These are phyloP conservation scores for Octomys mimax DNA, from an alignment of 2,797 vertebrate genomes.

Conservation along the genomic window DNA sequence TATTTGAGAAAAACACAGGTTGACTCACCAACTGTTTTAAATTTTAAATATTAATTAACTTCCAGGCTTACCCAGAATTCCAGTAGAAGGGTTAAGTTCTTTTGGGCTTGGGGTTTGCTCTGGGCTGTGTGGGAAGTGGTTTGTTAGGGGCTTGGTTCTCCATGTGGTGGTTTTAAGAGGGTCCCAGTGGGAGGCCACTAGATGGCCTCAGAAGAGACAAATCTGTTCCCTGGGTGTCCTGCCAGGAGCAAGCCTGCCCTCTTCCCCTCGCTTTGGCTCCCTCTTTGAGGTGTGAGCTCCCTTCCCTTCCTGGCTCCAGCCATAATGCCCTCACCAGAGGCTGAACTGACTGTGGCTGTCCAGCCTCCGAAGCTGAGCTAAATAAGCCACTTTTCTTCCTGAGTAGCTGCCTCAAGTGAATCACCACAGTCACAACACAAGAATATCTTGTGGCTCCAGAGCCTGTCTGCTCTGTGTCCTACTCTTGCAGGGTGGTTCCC, in stretches of 20 bases:
- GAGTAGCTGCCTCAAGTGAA: not conserved
- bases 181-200: not conserved
- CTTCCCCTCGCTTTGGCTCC: not conserved
- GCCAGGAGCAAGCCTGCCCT: not conserved
- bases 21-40: not conserved
- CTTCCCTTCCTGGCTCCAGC: not conserved
- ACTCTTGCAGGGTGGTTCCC: not conserved
- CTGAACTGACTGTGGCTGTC: not conserved
- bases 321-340: not conserved
- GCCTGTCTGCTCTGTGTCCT: not conserved
- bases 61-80: not conserved
- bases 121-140: not conserved
- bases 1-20: constrained; percentile 65
- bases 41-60: constrained; percentile 42
- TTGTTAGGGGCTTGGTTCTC: not conserved
- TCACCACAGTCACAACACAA: not conserved
- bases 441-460: not conserved
- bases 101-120: not conserved
- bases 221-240: not conserved
- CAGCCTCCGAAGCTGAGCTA: not conserved
- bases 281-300: not conserved
- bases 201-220: not conserved
- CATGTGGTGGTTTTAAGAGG: not conserved
- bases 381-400: not conserved
- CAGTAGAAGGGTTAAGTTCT: not conserved